phyloP scores from a whole-genome alignment of 1,140 invertebrate species.

The Zaprionus gabonicus region DNA sequence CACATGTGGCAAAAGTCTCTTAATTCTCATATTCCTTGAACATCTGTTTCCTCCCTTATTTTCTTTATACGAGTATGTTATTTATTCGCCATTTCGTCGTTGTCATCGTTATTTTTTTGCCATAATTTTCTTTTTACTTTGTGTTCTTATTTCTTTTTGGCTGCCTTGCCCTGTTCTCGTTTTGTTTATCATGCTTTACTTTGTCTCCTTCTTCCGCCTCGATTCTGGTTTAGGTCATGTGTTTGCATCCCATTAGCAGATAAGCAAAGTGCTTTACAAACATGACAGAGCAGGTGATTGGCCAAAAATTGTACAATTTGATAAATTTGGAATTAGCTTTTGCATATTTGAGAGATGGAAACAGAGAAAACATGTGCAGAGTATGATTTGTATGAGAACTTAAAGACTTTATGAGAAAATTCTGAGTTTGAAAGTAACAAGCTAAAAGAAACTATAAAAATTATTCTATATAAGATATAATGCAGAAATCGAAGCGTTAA shows the following conservation, averaged over 20 bases:
- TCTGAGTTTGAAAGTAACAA: too few species aligned
- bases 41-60: slow-evolving; percentile 27
- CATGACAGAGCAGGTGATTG: slow-evolving; percentile 4
- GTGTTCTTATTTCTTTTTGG: not conserved
- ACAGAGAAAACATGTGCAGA: too few species aligned
- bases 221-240: slow-evolving; percentile 11
- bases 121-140: not conserved
- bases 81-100: slow-evolving; percentile 20
- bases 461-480: too few species aligned
- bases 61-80: slow-evolving; percentile 17
- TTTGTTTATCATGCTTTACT: slow-evolving; percentile 30
- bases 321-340: not conserved
- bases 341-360: not conserved
- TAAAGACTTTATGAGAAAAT: too few species aligned
- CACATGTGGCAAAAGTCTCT: slow-evolving; percentile 44
- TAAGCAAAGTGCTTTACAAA: slow-evolving; percentile 36
- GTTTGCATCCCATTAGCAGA: slow-evolving; percentile 55
- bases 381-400: too few species aligned
- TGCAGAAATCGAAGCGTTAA: too few species aligned
- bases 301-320: not conserved
- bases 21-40: slow-evolving; percentile 37
- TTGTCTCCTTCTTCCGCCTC: slow-evolving; percentile 7
- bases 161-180: slow-evolving; percentile 11
- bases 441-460: too few species aligned
- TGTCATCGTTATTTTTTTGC: slow-evolving; percentile 16